Base-by-base conservation (phyloP, 2,888 invertebrate genomes). In the Patella depressa region DNA sequence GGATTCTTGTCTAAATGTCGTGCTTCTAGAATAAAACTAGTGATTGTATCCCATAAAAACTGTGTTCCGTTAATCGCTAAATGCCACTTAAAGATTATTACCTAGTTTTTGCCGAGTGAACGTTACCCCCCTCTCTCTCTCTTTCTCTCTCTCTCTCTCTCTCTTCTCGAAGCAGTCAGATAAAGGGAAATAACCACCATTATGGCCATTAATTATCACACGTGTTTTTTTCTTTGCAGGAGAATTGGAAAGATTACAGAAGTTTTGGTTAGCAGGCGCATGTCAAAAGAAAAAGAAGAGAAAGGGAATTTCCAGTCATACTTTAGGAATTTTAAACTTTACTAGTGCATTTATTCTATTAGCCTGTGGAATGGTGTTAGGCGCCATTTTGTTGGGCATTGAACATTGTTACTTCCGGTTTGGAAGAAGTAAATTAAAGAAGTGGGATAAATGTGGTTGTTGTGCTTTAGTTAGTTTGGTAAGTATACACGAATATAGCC, bases 371-470 rank as follows among this genome's bases (percentile, higher is more conserved):
- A 97, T 99, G 87, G 93, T 98, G 80, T 93, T 99, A 84, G 97
- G 98, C 0, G 95, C 97, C 0, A 92, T 97, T 53, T 94, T 99
- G 77, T 93, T 99, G 80, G 93, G 96, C 73, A 93, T 98, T 79
- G 99, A 99, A 92, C 96, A 98, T 92, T 93, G 98, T 80, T 99
- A 99, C 93, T 98, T 98, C 93, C 96, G 96, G 89, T 98, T 98
- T 78, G 89, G 89, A 53, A 85, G 90, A 74, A 89, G 86, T 79
- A 87, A 85, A 81, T 81, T 90, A 59, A 84, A 89, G 76, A 89
- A 89, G 78, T 89, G 87, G 84, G 97, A 97, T 91, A 95, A 95
- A 78, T 96, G 97, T 79, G 96, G 97, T 69, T 98, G 98, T 91
- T 97, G 97, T 91, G 97, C 98, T 12, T 94, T 99, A 72, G 96